These are phyloP conservation scores for Stenolophus ochropezus DNA, from an alignment of 2,888 invertebrate genomes.

Conservation along the genomic window DNA sequence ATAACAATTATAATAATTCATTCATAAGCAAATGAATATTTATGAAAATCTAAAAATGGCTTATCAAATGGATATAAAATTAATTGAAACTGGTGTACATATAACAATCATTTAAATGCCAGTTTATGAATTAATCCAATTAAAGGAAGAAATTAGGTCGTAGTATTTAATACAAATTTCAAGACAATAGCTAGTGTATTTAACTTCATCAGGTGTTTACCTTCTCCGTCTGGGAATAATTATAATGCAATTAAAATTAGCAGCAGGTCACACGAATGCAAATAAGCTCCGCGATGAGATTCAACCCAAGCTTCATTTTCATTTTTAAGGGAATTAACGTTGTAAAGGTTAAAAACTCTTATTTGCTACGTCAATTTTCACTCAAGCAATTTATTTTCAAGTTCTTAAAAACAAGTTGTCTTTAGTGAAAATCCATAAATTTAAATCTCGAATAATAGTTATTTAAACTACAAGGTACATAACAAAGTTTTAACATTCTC, in stretches of 20 bases:
- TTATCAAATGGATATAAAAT: not conserved
- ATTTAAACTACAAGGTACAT: too few species aligned
- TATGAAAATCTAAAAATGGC: not conserved
- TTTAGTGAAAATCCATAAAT: too few species aligned
- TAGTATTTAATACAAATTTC: slow-evolving; percentile 21
- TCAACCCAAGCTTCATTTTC: too few species aligned
- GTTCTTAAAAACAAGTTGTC: too few species aligned
- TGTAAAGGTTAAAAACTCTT: too few species aligned
- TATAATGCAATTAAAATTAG: slow-evolving; percentile 50
- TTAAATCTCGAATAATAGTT: too few species aligned
- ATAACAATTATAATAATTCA: not conserved
- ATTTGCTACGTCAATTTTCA: too few species aligned
- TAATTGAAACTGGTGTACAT: not conserved
- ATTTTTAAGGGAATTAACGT: not conserved
- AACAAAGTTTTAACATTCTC: too few species aligned
- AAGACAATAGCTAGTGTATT: not conserved
- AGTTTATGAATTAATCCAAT: slow-evolving; percentile 19
- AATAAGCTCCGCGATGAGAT: too few species aligned
- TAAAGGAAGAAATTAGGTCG: slow-evolving; percentile 4
- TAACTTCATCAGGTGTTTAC: slow-evolving; percentile 46
- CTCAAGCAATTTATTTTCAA: too few species aligned
- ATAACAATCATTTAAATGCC: not conserved
- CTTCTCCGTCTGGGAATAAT: slow-evolving; percentile 20
- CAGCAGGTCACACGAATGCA: slow-evolving; percentile 42
- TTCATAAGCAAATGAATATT: not conserved